These are phyloP conservation scores for Gymnocheta viridis DNA, from an alignment of 2,888 invertebrate species.

Conservation along the genomic window DNA sequence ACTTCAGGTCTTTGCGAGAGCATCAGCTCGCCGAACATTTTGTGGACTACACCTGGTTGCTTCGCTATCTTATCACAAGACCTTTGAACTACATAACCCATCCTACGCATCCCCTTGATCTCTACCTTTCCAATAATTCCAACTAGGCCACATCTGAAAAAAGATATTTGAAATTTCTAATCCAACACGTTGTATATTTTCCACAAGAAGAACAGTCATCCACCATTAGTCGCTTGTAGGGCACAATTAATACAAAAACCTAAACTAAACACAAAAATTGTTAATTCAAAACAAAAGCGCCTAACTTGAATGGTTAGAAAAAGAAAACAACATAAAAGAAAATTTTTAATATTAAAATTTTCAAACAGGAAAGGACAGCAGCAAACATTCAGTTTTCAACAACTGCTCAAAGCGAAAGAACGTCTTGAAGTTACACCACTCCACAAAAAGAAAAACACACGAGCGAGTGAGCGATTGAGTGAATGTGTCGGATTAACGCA, in stretches of 20 bases:
- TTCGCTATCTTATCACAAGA: no score
- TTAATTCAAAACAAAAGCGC: conserved; percentile 50
- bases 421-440: conserved; percentile 47
- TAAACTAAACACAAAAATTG: conserved; percentile 43
- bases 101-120: not conserved
- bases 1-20: no score
- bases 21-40: no score
- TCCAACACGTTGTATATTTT: not conserved
- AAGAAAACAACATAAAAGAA: conserved; percentile 52
- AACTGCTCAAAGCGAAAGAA: conserved; percentile 60
- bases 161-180: not conserved
- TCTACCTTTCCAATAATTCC: not conserved
- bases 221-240: conserved; percentile 34
- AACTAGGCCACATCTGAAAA: no score
- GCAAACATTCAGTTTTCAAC: conserved; percentile 57
- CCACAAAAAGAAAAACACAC: not conserved
- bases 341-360: conserved; percentile 49
- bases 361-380: conserved; percentile 41
- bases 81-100: no score
- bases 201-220: conserved; percentile 5
- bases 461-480: not conserved
- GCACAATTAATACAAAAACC: conserved; percentile 24
- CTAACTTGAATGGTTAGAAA: conserved; percentile 43
- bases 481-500: conserved; percentile 2
- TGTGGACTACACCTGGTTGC: no score